Conservation (phyloP, 1,140 invertebrate genomes). For the Atta cephalotes region DNA sequence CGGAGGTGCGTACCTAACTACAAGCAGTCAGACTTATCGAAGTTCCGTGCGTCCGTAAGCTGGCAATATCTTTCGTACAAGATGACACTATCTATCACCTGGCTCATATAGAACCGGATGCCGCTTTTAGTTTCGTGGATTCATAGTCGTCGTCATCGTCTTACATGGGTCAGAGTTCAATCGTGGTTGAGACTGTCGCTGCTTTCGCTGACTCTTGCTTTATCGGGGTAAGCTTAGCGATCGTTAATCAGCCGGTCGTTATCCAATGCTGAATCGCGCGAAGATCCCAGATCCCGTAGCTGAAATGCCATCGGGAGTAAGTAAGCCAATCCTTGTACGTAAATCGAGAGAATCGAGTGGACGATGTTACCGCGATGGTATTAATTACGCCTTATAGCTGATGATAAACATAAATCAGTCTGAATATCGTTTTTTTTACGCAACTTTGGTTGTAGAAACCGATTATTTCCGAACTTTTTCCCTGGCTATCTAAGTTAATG, state of each 20-base stretch:
- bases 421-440: not conserved
- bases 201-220: constrained; percentile 37
- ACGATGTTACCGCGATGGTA: not conserved
- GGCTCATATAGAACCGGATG: not conserved
- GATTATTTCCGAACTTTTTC: not conserved
- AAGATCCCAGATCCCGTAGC: constrained; percentile 13
- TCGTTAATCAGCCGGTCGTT: constrained; percentile 72
- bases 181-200: constrained; percentile 45
- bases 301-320: constrained; percentile 29
- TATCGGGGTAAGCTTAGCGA: constrained; percentile 43
- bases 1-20: constrained; percentile 13
- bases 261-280: constrained; percentile 58
- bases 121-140: constrained; percentile 59
- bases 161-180: constrained; percentile 67
- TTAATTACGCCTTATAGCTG: constrained; percentile 56
- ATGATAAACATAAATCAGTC: constrained; percentile 67
- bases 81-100: constrained; percentile 63
- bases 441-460: not conserved
- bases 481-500: no score
- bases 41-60: not conserved
- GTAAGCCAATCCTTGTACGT: constrained; percentile 51
- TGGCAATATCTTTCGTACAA: constrained; percentile 11
- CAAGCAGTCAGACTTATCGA: constrained; percentile 46
- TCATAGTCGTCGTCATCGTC: constrained; percentile 35
- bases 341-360: constrained; percentile 59